These are phyloP conservation scores for Cephus pulcher DNA, from an alignment of 2,888 invertebrate species.

Conservation along the genomic window DNA sequence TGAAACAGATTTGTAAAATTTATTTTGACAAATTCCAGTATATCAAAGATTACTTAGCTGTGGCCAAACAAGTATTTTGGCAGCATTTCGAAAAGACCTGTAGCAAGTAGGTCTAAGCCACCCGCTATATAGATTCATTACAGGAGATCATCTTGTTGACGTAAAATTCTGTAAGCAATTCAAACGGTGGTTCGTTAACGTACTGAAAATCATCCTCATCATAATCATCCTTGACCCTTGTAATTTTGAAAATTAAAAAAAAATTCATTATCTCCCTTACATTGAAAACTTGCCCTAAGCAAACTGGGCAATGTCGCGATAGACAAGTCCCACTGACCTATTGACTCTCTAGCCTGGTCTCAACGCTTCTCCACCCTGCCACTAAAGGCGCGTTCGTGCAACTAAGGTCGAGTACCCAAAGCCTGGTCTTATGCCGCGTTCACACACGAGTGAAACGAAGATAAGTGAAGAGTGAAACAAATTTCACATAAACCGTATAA, in stretches of 20 bases:
- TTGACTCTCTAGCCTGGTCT: slow-evolving; percentile 55
- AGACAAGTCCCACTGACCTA: slow-evolving; percentile 57
- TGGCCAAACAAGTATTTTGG: background rate
- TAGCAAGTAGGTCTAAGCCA: background rate
- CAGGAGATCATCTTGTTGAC: background rate
- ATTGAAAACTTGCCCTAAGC: background rate
- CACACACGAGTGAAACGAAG: background rate
- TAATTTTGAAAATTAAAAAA: background rate
- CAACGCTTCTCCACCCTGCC: slow-evolving; percentile 40
- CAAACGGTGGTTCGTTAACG: background rate
- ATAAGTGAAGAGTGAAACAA: background rate
- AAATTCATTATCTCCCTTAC: background rate
- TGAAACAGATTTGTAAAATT: background rate
- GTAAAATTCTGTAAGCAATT: background rate
- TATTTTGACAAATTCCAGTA: too few species aligned
- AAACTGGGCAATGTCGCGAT: slow-evolving; percentile 20
- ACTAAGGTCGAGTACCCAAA: slow-evolving; percentile 43
- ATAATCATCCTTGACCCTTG: background rate
- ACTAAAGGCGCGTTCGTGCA: slow-evolving; percentile 40
- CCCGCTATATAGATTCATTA: background rate
- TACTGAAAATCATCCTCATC: background rate
- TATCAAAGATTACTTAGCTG: too few species aligned
- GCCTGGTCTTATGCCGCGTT: background rate
- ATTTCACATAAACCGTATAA: background rate
- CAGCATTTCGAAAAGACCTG: background rate